Percentiles rank a stretch among this genome's conserved stretches.
phyloP scores from a whole-genome alignment of 2,113 vertebrate genomes.

The Anser brachyrhynchus region DNA sequence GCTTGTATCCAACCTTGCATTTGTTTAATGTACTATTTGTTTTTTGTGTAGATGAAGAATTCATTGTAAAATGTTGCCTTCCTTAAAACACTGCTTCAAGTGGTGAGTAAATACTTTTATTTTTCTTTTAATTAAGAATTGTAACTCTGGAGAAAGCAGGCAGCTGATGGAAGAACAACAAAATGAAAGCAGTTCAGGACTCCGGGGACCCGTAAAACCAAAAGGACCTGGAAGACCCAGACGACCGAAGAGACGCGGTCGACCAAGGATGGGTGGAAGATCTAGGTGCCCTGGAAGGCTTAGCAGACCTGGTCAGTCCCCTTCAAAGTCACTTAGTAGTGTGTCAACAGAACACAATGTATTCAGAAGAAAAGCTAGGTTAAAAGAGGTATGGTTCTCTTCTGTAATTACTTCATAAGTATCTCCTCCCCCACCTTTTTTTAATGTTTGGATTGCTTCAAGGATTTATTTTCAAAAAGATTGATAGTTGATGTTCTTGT shows the following conservation, averaged over 20 bases:
- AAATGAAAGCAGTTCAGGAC: conserved; percentile 3
- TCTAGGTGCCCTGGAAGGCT: conserved; percentile 63
- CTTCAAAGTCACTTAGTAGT: conserved; percentile 61
- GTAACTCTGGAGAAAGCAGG: conserved; percentile 15
- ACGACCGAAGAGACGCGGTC: conserved; percentile 64
- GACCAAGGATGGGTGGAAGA: conserved; percentile 45
- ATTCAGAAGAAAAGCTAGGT: conserved; percentile 78
- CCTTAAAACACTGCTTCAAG: neutral
- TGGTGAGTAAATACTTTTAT: neutral
- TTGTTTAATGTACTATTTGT: neutral
- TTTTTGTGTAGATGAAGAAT: neutral
- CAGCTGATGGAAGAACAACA: conserved; percentile 21
- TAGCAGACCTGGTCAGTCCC: conserved; percentile 68
- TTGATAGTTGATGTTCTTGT: neutral
- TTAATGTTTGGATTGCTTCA: neutral
- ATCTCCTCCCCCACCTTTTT: neutral
- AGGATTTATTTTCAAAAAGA: neutral
- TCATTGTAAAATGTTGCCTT: neutral
- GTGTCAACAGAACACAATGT: conserved; percentile 71
- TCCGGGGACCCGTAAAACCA: conserved; percentile 22
- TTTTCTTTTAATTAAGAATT: conserved; percentile 39
- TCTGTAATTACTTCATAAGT: conserved; percentile 13
- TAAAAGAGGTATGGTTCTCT: conserved; percentile 83
- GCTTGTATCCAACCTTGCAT: neutral
- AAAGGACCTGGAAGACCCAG: conserved; percentile 75